These are phyloP conservation scores for Pseudolaguvia tuberculata DNA, from an alignment of 2,113 vertebrate genomes.

Conservation along the genomic window DNA sequence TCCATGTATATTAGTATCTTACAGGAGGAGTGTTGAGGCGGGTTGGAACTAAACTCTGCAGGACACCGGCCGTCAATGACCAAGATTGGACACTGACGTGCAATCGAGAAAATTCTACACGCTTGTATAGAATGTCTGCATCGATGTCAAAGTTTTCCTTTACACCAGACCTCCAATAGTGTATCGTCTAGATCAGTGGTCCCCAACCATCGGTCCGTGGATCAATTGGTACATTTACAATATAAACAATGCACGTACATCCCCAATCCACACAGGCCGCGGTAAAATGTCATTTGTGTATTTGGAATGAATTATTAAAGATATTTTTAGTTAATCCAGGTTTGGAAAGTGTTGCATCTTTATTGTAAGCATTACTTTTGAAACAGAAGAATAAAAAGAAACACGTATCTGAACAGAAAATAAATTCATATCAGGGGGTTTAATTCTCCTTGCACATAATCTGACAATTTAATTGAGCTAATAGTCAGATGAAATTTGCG, in stretches of 20 bases:
- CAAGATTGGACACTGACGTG: not conserved
- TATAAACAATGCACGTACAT: too few species aligned
- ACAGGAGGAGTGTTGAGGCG: too few species aligned
- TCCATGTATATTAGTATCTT: too few species aligned
- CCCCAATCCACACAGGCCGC: too few species aligned
- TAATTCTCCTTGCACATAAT: slow-evolving; percentile 45
- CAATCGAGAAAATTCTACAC: not conserved
- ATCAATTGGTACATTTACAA: too few species aligned
- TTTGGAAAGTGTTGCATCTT: slow-evolving; percentile 45
- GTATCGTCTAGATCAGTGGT: too few species aligned
- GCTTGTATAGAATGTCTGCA: not conserved
- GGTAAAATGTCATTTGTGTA: slow-evolving; percentile 21
- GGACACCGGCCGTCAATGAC: too few species aligned
- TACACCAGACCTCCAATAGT: too few species aligned
- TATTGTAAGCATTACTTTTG: slow-evolving; percentile 30
- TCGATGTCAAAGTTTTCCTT: not conserved
- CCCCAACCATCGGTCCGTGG: too few species aligned
- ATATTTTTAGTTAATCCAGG: slow-evolving; percentile 52
- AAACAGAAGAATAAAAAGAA: not conserved
- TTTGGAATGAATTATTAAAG: slow-evolving; percentile 33
- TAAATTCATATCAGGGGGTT: slow-evolving; percentile 35
- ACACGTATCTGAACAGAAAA: slow-evolving; percentile 51
- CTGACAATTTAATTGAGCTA: slow-evolving; percentile 30
- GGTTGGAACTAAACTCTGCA: too few species aligned
- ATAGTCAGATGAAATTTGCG: slow-evolving; percentile 49